These are phyloP conservation scores for Drosophila vallismaia DNA, from an alignment of 2,888 invertebrate genomes.

Conservation along the genomic window DNA sequence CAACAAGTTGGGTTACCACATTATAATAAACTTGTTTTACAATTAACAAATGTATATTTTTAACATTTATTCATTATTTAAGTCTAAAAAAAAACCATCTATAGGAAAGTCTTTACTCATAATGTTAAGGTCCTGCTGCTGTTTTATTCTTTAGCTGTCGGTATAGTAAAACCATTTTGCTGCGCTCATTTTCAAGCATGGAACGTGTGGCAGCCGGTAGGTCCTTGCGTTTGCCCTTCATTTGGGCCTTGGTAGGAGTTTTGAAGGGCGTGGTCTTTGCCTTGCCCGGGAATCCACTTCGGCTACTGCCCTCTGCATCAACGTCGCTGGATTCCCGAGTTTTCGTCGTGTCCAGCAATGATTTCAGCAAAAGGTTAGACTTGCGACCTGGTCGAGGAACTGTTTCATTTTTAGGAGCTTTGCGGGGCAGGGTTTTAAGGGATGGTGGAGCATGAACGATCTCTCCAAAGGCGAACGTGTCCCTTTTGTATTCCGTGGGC, in stretches of 20 bases:
- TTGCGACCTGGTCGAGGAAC: constrained; percentile 83
- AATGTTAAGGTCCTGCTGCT: constrained; percentile 6
- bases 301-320: not conserved
- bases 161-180: constrained; percentile 86
- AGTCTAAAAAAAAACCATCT: constrained; percentile 1
- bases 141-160: constrained; percentile 85
- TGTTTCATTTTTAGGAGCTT: constrained; percentile 83
- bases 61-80: not conserved
- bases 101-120: constrained; percentile 8
- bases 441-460: constrained; percentile 89
- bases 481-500: constrained; percentile 85
- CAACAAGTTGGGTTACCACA: not conserved
- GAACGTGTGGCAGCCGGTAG: constrained; percentile 86
- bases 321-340: not conserved
- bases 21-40: not conserved
- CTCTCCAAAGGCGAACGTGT: constrained; percentile 90
- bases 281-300: not conserved
- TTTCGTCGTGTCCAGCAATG: constrained; percentile 82
- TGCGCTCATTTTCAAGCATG: constrained; percentile 86
- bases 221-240: constrained; percentile 87
- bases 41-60: constrained; percentile 3
- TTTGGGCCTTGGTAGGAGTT: constrained; percentile 75
- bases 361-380: constrained; percentile 84
- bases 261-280: constrained; percentile 25
- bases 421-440: constrained; percentile 85